These are phyloP conservation scores for Hemiprocne comata DNA, from an alignment of 2,113 vertebrate species.

Conservation along the genomic window DNA sequence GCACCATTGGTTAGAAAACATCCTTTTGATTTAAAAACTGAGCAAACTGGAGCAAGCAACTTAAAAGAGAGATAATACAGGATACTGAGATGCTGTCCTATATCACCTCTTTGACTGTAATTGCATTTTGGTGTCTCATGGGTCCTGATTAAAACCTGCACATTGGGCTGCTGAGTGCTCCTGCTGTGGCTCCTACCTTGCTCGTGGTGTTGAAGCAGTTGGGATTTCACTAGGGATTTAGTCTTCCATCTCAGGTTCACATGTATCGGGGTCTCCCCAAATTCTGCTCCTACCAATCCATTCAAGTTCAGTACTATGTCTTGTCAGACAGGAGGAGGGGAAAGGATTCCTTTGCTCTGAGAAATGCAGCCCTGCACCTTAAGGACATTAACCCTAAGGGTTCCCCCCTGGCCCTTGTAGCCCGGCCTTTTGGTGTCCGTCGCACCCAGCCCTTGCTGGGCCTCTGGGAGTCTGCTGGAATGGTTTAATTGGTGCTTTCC, in stretches of 20 bases:
- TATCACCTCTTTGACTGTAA: neutral
- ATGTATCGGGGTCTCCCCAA: neutral
- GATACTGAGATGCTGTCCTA: neutral
- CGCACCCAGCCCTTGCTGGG: neutral
- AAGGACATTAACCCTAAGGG: neutral
- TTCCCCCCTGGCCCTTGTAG: neutral
- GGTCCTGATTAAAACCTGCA: neutral
- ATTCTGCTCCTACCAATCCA: neutral
- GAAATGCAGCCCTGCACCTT: neutral
- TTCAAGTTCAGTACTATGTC: fast-evolving
- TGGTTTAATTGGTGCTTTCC: neutral
- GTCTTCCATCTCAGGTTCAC: neutral
- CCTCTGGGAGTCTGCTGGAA: neutral
- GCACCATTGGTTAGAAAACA: neutral
- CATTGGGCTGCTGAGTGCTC: neutral
- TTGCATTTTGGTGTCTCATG: neutral
- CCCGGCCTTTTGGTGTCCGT: neutral
- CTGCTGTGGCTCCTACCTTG: neutral
- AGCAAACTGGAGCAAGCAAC: neutral
- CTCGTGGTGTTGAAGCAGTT: neutral
- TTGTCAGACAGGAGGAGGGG: neutral
- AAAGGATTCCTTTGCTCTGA: neutral
- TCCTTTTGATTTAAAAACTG: neutral
- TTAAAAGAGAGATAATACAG: neutral
- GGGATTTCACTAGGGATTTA: neutral